Conservation (phyloP, 1,140 invertebrate genomes). For the Panagrolaimus sp. region DNA sequence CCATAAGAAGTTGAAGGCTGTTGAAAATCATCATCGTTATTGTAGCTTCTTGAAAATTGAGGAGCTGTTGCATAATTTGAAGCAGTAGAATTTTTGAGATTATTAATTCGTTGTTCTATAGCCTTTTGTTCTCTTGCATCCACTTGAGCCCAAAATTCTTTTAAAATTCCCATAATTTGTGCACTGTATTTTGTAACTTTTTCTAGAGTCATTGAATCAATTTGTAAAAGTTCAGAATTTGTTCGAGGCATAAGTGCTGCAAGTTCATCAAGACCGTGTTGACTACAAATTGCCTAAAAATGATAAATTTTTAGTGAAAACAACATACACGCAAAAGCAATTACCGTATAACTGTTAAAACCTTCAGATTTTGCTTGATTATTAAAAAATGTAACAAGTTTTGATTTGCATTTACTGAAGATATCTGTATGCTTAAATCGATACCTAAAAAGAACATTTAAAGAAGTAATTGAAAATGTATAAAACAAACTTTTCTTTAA, state of each 20-base stretch:
- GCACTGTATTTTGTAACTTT: slow-evolving; percentile 25
- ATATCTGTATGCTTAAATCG: too few species aligned
- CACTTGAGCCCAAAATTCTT: slow-evolving; percentile 15
- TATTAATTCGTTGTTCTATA: slow-evolving; percentile 8
- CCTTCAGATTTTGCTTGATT: too few species aligned
- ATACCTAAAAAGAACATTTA: too few species aligned
- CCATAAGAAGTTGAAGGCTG: neutral
- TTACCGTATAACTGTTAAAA: too few species aligned
- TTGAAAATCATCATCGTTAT: neutral
- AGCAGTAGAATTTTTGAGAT: neutral
- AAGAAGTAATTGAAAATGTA: too few species aligned
- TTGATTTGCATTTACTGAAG: too few species aligned
- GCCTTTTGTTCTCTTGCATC: slow-evolving; percentile 13
- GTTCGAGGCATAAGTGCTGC: slow-evolving; percentile 46
- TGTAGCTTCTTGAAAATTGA: neutral
- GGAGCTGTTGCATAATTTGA: neutral
- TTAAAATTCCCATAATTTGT: slow-evolving; percentile 16
- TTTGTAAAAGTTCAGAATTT: slow-evolving; percentile 42
- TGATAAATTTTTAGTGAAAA: neutral
- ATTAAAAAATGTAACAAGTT: too few species aligned
- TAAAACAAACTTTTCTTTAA: too few species aligned
- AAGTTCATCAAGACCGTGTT: slow-evolving; percentile 37
- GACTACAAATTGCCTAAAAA: slow-evolving; percentile 19
- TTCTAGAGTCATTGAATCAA: slow-evolving; percentile 38
- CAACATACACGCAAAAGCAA: too few species aligned